Evolutionary conservation across 2,797 vertebrate genomes (phyloP).

Genomic region (Pteropus rufus): DNA sequence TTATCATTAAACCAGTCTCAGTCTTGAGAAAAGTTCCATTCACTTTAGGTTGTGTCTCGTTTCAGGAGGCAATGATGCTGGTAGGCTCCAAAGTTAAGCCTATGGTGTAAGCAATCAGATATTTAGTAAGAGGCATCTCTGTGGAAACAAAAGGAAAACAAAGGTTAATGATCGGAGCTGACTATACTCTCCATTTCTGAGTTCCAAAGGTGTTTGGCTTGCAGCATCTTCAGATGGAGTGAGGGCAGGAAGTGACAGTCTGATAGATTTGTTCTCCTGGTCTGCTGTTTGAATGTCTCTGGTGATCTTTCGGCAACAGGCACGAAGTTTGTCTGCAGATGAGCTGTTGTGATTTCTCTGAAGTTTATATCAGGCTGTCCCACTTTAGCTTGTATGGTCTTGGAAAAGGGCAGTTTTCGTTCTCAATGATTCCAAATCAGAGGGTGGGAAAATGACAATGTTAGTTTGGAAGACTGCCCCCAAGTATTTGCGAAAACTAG

Average conservation of each 20-base stretch:
- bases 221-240: neutral
- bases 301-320: neutral
- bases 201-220: neutral
- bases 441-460: neutral
- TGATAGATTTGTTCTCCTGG: neutral
- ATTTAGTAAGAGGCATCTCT: neutral
- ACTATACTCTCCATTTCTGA: neutral
- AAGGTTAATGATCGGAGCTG: neutral
- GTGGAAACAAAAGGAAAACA: neutral
- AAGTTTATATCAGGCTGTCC: neutral
- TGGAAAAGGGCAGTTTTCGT: neutral
- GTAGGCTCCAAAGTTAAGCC: neutral
- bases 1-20: neutral
- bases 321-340: neutral
- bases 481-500: neutral
- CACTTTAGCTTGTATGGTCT: neutral
- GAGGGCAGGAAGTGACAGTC: neutral
- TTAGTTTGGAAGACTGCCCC: neutral
- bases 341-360: too few species aligned
- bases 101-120: neutral
- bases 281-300: neutral
- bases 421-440: neutral
- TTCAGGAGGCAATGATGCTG: neutral
- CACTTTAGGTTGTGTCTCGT: neutral
- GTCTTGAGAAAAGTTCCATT: neutral